Percentiles rank a stretch among this genome's conserved stretches.
These are phyloP conservation scores for Noctua comes DNA, from an alignment of 2,888 invertebrate species.

Conservation along the genomic window DNA sequence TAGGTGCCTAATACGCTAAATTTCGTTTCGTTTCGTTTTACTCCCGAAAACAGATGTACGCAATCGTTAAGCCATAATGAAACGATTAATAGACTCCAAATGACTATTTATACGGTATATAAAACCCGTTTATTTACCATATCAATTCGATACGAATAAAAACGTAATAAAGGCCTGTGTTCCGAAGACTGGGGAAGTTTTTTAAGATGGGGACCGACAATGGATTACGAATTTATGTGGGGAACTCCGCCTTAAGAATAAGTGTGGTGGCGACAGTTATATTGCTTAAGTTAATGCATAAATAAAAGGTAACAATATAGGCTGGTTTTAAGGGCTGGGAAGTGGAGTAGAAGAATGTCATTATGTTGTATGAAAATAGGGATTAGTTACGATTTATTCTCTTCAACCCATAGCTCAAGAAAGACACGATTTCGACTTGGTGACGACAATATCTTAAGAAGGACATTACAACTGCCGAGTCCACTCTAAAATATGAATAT, in stretches of 20 bases:
- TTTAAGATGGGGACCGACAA: conserved; percentile 71
- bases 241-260: conserved; percentile 58
- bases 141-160: conserved; percentile 78
- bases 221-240: conserved; percentile 77
- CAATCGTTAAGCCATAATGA: conserved; percentile 71
- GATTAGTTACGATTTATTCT: background rate
- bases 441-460: background rate
- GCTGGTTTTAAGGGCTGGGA: conserved; percentile 53
- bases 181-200: conserved; percentile 65
- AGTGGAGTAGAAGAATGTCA: conserved; percentile 20
- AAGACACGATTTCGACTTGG: background rate
- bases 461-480: background rate
- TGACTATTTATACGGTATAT: conserved; percentile 69
- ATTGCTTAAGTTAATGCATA: conserved; percentile 89
- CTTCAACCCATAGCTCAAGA: background rate
- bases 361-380: conserved; percentile 17
- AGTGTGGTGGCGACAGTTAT: conserved; percentile 82
- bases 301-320: conserved; percentile 87
- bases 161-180: conserved; percentile 71
- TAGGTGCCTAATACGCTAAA: background rate
- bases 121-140: conserved; percentile 75
- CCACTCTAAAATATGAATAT: background rate
- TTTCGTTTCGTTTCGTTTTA: background rate
- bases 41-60: conserved; percentile 17
- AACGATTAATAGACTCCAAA: conserved; percentile 74